Evolutionary conservation across 2,888 invertebrate species (phyloP), one percentile per base, ranked within the genome.

Genomic region (Ditula angustiorana): DNA sequence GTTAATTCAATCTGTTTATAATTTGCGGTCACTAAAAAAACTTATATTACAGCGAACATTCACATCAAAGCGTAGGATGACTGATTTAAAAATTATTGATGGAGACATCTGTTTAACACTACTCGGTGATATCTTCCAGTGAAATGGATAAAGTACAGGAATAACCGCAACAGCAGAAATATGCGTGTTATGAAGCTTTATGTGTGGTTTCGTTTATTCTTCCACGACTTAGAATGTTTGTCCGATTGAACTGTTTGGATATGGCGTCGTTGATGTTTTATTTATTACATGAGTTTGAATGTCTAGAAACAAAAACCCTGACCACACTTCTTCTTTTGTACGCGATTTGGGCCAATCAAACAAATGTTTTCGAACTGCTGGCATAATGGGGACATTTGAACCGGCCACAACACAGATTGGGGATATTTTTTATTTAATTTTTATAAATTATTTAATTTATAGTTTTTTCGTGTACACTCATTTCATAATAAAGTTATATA

Each of bases 101-200:
- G 46, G 44, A 35, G 58, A 58, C 63, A 58, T 58, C 24, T 64
- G 63, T 58, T 58, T 57, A 28, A 2, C 49, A 62, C 46, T 46
- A 47, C 21, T 5, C 41, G 10, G 50, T 19, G 23, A 30, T 63
- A 57, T 50, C 46, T 52, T 64, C 58, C 63, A 64, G 52, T 26
- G 35, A 58, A 62, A 56, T 62, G 30, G 21, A 33, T 24, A 41
- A 63, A 52, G 58, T 52, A 58, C 63, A 58, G 58, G 58, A 64
- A 64, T 64, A 64, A 53, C 58, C 35, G 28, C 52, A 19, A 24
- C 41, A 26, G 41, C 21, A 50, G 57, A 41, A 58, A 33, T 11
- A 41, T 50, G 8, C 8, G 7, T 13, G 16, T 11, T 57, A 10
- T 7, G 13, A 7, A 44, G 33, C 8, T 58, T 64, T 46, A 62